Percentiles rank a stretch among this genome's conserved stretches.
These are phyloP conservation scores for Nephrotoma flavescens DNA, from an alignment of 2,888 invertebrate genomes.

Conservation along the genomic window DNA sequence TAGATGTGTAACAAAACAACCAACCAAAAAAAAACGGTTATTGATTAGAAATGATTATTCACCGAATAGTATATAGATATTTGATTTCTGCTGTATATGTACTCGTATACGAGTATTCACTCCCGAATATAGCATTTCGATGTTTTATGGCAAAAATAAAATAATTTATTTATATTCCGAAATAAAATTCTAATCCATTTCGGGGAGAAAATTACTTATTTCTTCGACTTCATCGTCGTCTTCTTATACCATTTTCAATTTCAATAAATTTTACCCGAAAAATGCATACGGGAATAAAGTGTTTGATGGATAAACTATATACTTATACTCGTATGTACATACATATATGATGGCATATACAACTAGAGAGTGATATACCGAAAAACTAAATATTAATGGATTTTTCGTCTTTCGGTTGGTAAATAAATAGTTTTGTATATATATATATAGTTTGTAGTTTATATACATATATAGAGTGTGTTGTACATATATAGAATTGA, in stretches of 20 bases:
- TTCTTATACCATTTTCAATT: neutral
- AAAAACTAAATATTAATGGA: neutral
- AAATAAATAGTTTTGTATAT: neutral
- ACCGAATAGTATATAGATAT: neutral
- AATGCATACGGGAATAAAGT: neutral
- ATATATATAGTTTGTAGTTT: neutral
- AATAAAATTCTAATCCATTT: neutral
- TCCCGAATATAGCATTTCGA: neutral
- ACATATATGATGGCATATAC: neutral
- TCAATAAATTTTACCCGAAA: neutral
- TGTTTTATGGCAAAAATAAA: neutral
- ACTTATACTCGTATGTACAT: neutral
- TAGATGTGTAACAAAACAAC: neutral
- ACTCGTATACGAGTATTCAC: neutral
- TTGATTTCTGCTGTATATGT: neutral
- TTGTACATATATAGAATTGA: neutral
- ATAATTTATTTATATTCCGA: neutral
- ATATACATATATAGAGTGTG: neutral
- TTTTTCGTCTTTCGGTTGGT: neutral
- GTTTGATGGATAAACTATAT: neutral
- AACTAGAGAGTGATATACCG: neutral
- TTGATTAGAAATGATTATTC: neutral
- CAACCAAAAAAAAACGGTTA: neutral
- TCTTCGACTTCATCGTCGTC: neutral
- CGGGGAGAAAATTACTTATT: neutral